A percentile compares a stretch with the other conserved stretches of the same genome.
These are phyloP conservation scores for Erpobdella octoculata DNA, from an alignment of 2,888 invertebrate genomes.

Conservation along the genomic window DNA sequence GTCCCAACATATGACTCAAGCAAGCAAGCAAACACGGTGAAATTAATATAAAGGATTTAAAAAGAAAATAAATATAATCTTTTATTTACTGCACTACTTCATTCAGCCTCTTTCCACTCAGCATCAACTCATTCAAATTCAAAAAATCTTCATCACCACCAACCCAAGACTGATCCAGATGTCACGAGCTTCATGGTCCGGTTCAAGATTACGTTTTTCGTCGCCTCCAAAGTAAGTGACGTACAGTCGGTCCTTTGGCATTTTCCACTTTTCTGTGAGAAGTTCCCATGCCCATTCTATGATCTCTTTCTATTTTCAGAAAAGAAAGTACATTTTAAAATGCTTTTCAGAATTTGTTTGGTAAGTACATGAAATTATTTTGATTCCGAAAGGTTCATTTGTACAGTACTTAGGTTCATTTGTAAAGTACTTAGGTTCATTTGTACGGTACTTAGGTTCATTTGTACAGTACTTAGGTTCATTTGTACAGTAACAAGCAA, in stretches of 20 bases:
- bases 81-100: too few species aligned
- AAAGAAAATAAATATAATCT: too few species aligned
- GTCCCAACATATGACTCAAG: too few species aligned
- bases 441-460: too few species aligned
- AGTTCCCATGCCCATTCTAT: constrained; percentile 97
- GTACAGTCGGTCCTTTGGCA: constrained; percentile 80
- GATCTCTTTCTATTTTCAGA: constrained; percentile 67
- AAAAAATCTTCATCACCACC: constrained; percentile 31
- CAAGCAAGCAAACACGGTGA: too few species aligned
- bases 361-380: neutral
- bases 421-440: too few species aligned
- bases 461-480: too few species aligned
- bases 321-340: neutral
- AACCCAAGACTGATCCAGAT: constrained; percentile 69
- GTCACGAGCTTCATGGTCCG: constrained; percentile 84
- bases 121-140: neutral
- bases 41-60: too few species aligned
- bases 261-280: constrained; percentile 66
- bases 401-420: too few species aligned
- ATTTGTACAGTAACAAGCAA: too few species aligned
- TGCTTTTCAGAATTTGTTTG: neutral
- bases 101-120: neutral
- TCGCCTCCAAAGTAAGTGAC: constrained; percentile 98
- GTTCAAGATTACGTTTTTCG: constrained; percentile 68
- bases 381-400: too few species aligned